These are phyloP conservation scores for Morpho deidamia DNA, from an alignment of 2,888 invertebrate genomes.

Conservation along the genomic window DNA sequence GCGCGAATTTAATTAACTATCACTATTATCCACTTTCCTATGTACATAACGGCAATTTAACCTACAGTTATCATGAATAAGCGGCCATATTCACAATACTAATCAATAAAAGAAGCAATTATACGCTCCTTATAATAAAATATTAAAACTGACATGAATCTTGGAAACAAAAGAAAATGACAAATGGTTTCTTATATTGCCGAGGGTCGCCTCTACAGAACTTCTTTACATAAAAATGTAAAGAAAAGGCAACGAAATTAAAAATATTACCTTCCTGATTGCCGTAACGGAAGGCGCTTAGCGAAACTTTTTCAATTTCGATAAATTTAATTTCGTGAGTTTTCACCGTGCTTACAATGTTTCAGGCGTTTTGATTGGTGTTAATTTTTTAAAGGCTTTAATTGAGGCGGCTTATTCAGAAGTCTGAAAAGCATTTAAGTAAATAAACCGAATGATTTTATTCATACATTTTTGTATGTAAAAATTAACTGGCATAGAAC, in stretches of 20 bases:
- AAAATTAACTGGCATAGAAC: no score
- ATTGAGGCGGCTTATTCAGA: background rate
- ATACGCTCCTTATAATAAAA: background rate
- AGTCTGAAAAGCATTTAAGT: no score
- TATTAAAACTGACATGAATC: background rate
- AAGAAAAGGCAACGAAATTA: conserved; percentile 10
- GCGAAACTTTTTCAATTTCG: conserved; percentile 33
- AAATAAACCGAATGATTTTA: no score
- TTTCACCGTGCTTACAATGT: background rate
- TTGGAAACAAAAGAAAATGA: conserved; percentile 2
- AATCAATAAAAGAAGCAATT: no score
- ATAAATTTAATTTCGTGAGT: conserved; percentile 25
- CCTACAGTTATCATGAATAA: no score
- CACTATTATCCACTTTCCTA: no score
- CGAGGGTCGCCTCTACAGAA: background rate
- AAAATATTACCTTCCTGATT: conserved; percentile 26
- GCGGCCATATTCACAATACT: no score
- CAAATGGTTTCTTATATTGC: background rate
- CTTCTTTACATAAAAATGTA: background rate
- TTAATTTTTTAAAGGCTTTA: background rate
- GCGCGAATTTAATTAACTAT: no score
- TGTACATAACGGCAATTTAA: no score
- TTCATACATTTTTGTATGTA: no score
- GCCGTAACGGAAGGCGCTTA: conserved; percentile 27
- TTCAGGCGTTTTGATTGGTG: background rate